Base-by-base conservation (phyloP, 2,797 vertebrate genomes). In the Crenuchus spilurus region DNA sequence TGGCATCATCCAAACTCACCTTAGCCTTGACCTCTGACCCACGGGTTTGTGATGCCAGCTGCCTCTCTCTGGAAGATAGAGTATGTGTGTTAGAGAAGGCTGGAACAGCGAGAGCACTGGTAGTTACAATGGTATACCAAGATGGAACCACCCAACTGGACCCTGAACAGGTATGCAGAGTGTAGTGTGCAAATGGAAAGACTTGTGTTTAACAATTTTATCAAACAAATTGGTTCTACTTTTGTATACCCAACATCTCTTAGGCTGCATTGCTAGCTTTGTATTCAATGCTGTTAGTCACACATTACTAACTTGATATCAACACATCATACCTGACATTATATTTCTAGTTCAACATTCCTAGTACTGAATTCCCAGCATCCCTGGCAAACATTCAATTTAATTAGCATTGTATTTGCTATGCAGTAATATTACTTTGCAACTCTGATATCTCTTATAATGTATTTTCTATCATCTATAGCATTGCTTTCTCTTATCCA, bases 121-220 rank as follows among this genome's bases (percentile, higher is more conserved):
- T 95, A 68, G 78, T 94, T 2, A 94, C 95, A 0, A 87, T 97
- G 91, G 35, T 96, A 30, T 94, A 91, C 86, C 88, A 88, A 51
- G 94, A 97, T 51, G 95, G 95, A 64, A 93, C 91, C 16, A 95
- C 95, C 31, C 96, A 96, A 81, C 87, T 98, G 7, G 91, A 76
- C 77, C 75, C 85, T 0, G 88, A 90, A 64, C 92, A 94, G 93
- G 96, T 97, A 39, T 16, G 75, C n/a, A 52, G 31, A 65, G 44
- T 52, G 35, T 42, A 3, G 18, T 46, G 30, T 68, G 26, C 13
- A 39, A 22, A n/a, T 39, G 6, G 11, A 4, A 41, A 9, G n/a
- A n/a, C n/a, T n/a, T n/a, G 6, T 39, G 20, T 28, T 57, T 13
- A 24, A 46, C 1, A 46, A 13, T 18, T 6, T 10, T 3, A 4